Base-by-base conservation (phyloP, 2,888 invertebrate genomes). In the Zygaena filipendulae region DNA sequence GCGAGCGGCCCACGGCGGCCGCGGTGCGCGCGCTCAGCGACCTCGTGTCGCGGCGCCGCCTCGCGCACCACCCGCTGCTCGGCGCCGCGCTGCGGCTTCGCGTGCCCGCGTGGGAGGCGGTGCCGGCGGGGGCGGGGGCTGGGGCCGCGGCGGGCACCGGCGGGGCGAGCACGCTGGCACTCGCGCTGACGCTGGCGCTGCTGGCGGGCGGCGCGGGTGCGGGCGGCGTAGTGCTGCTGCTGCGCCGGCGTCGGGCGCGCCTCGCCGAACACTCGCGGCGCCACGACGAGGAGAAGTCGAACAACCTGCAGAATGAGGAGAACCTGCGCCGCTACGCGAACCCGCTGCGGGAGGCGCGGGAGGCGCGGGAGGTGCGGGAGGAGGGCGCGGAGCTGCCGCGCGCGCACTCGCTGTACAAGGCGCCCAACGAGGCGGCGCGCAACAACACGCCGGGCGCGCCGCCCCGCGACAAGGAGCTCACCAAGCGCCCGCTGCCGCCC, bases 291-390 rank as follows among this genome's bases (percentile, higher is more conserved):
- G 92, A 93, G 54, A 93, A 93, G 60, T 91, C 93, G 3, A 95
- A 95, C 64, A 95, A 95, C 64, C 69, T 92, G 33, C 94, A 95
- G 68, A 94, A 93, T 62, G 92, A 93, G 58, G 94, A 95, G 66
- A 94, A 93, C 59, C 79, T 95, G 33, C 83, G 93, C 28, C 84
- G 92, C 39, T 91, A 90, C 66, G 87, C 88, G 23, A 92, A 92
- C 69, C 90, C 91, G 3, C 70, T 92, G 32, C 90, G 89, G 52
- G 85, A 83, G 37, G 49, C 40, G 35, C 82, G 45, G 69, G 84
- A 22, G 75, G 82, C 32, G 75, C 72, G 35, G 59, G 71, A 34
- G 70, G 75, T 21, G 77, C 79, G 45, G 56, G 33, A 62, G 66
- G 21, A 58, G 44, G 27, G 64, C 66, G 39, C 27, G 44, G 84